A percentile compares a stretch with the other conserved stretches of the same genome.
Evolutionary conservation across 2,888 invertebrate species (phyloP).

Genomic region (Danaus chrysippus): DNA sequence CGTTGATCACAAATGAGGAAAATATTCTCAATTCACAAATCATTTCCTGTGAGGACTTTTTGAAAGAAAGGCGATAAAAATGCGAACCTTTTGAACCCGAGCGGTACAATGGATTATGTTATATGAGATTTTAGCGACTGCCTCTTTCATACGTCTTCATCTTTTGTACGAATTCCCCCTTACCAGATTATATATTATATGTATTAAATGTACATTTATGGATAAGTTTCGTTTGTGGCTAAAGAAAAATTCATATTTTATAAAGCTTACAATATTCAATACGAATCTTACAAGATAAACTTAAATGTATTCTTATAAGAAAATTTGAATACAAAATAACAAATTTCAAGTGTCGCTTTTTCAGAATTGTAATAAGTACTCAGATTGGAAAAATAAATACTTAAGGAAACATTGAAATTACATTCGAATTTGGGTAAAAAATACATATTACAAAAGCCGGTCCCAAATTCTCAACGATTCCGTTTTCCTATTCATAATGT

Average conservation of each 20-base stretch:
- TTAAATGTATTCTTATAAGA: too few relatives aligned
- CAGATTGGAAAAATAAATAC: neutral
- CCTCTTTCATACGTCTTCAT: conserved; percentile 8
- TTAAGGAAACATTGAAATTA: neutral
- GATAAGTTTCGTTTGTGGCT: neutral
- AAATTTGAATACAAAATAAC: too few relatives aligned
- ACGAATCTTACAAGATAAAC: too few relatives aligned
- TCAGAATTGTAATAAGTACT: neutral
- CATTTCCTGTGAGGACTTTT: conserved; percentile 34
- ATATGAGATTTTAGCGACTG: conserved; percentile 10
- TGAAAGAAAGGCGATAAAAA: conserved; percentile 32
- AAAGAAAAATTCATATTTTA: too few relatives aligned
- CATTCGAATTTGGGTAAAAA: neutral
- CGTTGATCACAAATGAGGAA: conserved; percentile 26
- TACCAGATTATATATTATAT: conserved; percentile 2
- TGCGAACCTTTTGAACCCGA: conserved; percentile 24
- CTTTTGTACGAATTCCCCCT: conserved; percentile 8
- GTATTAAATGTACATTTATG: neutral
- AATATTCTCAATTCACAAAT: conserved; percentile 32
- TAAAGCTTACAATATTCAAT: too few relatives aligned
- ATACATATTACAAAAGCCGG: conserved; percentile 2
- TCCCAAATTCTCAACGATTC: conserved; percentile 8
- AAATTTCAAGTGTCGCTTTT: too few relatives aligned
- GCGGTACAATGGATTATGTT: conserved; percentile 14
- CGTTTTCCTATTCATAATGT: conserved; percentile 32